Conservation (phyloP, 2,888 invertebrate species). For the Limnephilus rhombicus region DNA sequence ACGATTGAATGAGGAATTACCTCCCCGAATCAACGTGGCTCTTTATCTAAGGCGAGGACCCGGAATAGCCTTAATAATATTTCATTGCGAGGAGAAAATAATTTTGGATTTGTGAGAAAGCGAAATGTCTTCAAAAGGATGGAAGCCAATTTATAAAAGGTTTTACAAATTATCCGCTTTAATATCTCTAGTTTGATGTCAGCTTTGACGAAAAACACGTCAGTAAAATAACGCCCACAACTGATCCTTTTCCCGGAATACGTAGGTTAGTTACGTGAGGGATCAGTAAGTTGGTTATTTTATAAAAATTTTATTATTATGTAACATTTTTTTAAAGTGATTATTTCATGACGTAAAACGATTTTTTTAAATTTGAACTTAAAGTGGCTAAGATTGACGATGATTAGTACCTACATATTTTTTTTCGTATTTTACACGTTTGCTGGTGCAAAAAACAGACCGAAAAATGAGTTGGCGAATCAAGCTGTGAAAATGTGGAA, state of each 20-base stretch:
- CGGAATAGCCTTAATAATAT: slow-evolving; percentile 3
- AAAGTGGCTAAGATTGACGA: no score
- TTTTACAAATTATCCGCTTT: slow-evolving; percentile 6
- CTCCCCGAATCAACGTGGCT: slow-evolving; percentile 15
- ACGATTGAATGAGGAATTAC: slow-evolving; percentile 44
- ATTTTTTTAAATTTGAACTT: no score
- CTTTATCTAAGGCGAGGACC: slow-evolving; percentile 18
- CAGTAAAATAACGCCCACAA: neutral
- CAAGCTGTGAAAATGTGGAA: neutral
- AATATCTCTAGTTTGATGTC: slow-evolving; percentile 8
- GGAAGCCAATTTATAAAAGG: slow-evolving; percentile 8
- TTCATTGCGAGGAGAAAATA: slow-evolving; percentile 27
- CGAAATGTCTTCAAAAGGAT: slow-evolving; percentile 6
- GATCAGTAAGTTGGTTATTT: neutral
- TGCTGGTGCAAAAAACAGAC: no score
- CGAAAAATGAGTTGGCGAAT: neutral
- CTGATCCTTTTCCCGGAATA: neutral
- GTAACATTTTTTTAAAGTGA: no score
- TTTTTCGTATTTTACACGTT: no score
- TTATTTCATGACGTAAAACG: no score
- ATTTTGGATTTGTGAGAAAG: slow-evolving; percentile 9
- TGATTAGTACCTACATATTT: no score
- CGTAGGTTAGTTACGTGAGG: neutral
- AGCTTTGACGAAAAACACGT: neutral
- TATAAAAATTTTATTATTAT: no score